Conservation (phyloP, 2,797 vertebrate species). For the Chaetophractus vellerosus region DNA sequence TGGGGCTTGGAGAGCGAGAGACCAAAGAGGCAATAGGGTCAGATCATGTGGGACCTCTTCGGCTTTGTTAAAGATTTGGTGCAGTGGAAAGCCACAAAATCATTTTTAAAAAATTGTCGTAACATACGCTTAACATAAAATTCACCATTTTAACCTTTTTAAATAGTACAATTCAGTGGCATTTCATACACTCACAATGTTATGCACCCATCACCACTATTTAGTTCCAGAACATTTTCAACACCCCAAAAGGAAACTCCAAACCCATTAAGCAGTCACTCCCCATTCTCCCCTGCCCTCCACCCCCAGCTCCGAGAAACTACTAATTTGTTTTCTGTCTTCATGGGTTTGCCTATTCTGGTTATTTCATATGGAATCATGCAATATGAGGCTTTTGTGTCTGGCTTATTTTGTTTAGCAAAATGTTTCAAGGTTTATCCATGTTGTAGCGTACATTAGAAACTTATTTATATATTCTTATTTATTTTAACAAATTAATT, state of each 20-base stretch:
- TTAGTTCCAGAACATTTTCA: not conserved
- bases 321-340: not conserved
- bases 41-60: fast-evolving
- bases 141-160: not conserved
- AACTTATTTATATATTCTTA: too few species aligned
- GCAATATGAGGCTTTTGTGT: not conserved
- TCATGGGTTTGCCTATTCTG: not conserved
- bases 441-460: not conserved
- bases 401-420: not conserved
- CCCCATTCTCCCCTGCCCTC: not conserved
- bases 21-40: not conserved
- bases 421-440: not conserved
- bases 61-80: not conserved
- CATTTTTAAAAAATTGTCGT: not conserved
- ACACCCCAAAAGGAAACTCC: not conserved
- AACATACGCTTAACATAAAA: not conserved
- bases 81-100: not conserved
- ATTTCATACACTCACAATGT: not conserved
- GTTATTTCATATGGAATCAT: not conserved
- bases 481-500: too few species aligned
- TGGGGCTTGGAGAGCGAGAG: not conserved
- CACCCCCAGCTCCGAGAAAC: not conserved
- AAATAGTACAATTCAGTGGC: not conserved
- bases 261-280: not conserved
- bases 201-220: not conserved